A percentile compares a stretch with the other conserved stretches of the same genome.
phyloP scores from a whole-genome alignment of 2,888 invertebrate species.

The Orthosia gothica region DNA sequence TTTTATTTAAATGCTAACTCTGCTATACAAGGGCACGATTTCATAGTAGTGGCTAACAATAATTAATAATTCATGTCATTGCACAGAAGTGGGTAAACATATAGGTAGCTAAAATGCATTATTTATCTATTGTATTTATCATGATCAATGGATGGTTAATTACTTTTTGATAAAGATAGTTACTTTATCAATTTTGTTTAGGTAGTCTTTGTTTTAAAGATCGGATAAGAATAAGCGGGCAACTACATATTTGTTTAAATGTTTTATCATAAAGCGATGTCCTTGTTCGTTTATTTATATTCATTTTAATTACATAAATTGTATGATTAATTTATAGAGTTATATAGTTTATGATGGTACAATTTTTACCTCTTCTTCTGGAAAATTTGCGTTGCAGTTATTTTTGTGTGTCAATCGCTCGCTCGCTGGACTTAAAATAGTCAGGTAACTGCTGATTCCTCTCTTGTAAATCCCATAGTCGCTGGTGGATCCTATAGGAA shows the following conservation, averaged over 20 bases:
- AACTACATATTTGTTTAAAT: constrained; percentile 36
- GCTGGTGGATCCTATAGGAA: not conserved
- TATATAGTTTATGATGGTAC: not conserved
- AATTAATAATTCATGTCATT: constrained; percentile 10
- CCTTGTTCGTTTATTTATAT: constrained; percentile 42
- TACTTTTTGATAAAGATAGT: constrained; percentile 40
- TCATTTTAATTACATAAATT: constrained; percentile 25
- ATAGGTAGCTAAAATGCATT: constrained; percentile 29
- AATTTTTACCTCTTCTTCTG: not conserved
- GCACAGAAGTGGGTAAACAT: constrained; percentile 1
- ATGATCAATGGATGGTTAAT: constrained; percentile 57
- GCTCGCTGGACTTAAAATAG: not conserved
- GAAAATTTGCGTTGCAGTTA: not conserved
- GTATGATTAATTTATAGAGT: constrained; percentile 6
- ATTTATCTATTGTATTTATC: constrained; percentile 54
- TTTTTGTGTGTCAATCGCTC: not conserved
- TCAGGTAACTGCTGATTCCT: not conserved
- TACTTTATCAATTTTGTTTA: constrained; percentile 36
- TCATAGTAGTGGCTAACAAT: not conserved
- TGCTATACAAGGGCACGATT: constrained; percentile 4
- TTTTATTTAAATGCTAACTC: constrained; percentile 6
- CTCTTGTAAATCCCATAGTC: not conserved
- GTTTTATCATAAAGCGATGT: constrained; percentile 32
- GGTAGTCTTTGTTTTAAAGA: constrained; percentile 46
- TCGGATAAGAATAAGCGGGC: constrained; percentile 20